These are phyloP conservation scores for Tyrannus savana DNA, from an alignment of 2,113 vertebrate genomes.

Conservation along the genomic window DNA sequence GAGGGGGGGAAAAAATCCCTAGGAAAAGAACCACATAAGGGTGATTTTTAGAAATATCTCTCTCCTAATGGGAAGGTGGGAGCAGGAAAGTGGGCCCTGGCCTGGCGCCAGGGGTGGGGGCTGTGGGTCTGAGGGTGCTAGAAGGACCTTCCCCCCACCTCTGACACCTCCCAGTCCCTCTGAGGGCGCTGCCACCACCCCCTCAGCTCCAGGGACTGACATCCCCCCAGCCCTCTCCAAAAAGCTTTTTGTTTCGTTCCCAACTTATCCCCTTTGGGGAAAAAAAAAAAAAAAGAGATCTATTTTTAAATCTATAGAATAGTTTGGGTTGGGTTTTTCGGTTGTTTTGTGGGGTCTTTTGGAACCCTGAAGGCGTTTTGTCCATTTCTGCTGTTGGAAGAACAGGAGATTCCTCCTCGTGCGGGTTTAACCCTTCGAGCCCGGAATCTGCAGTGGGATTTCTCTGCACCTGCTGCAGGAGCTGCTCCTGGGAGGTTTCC, in stretches of 20 bases:
- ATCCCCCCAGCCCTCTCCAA: background rate
- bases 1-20: background rate
- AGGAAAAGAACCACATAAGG: fast-evolving
- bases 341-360: background rate
- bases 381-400: conserved; percentile 1
- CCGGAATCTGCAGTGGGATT: background rate
- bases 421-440: background rate
- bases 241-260: background rate
- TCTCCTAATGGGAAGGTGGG: fast-evolving
- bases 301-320: background rate
- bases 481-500: background rate
- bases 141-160: background rate
- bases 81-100: background rate
- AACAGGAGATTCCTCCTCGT: background rate
- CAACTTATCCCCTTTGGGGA: background rate
- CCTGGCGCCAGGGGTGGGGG: background rate
- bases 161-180: fast-evolving
- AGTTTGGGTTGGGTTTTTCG: background rate
- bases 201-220: background rate
- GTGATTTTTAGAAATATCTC: background rate
- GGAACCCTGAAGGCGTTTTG: background rate
- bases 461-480: background rate
- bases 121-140: background rate
- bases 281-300: background rate
- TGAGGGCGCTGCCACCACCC: background rate